Base-by-base conservation (phyloP, 2,113 vertebrate genomes). In the Pyrgilauda ruficollis region DNA sequence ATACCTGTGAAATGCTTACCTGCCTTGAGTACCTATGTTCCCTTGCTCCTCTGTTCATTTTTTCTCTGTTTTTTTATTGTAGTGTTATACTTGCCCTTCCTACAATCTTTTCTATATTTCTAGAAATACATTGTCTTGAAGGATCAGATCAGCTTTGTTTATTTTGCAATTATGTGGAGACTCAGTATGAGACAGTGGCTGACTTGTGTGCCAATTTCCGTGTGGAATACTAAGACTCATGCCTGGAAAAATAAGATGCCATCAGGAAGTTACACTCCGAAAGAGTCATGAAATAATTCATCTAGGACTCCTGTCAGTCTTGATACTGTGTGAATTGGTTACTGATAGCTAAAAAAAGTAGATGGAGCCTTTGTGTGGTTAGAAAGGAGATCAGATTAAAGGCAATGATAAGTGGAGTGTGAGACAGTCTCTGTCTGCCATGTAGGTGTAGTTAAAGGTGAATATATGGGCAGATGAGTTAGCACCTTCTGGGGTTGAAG, bases 11-110 rank as follows among this genome's bases (percentile, higher is more conserved):
- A 82, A 93, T 93, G 7, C 59, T 92, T 87, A 72, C 69, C 72
- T 97, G 94, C 96, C 90, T 97, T 96, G 72, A 95, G 73, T 95
- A 84, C 59, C 44, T 94, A 2, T 84, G 87, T 94, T 96, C 81
- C 77, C 53, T 95, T 86, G 80, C 69, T 93, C 59, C 92, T 66
- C 84, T 55, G 21, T 83, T 94, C 43, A 73, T 97, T 94, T 93
- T 61, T 82, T 92, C 59, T 13, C 43, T 73, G 30, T 5, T 47
- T 94, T 73, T 67, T 77, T 47, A 86, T 88, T 55, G 27, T 92
- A 43, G 44, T 41, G 21, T 47, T 70, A 10, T 41, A 43, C 77
- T 72, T 80, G 50, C 49, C 4, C 6, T 14, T 88, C 24, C 37
- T 94, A 19, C 43, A 46, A 58, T 68, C 14, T 72, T 91, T 61